Base-by-base conservation (phyloP, 2,797 vertebrate species). In the Danio aesculapii region DNA sequence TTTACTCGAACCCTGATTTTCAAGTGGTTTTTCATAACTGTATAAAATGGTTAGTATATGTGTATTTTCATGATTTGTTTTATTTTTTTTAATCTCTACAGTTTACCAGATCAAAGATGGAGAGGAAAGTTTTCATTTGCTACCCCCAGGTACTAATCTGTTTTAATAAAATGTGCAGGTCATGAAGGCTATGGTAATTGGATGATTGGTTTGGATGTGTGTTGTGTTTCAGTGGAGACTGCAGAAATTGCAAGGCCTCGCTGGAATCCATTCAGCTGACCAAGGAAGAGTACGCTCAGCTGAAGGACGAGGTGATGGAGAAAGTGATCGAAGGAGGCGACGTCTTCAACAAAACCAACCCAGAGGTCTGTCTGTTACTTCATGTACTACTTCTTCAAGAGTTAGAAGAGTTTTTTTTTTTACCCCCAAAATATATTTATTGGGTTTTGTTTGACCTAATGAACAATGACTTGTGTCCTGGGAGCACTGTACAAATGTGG, bases 301-400 rank as follows among this genome's bases (percentile, higher is more conserved):
- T 99, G 75, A 97, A 94, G 47, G 90, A 91, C 86, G 91, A 84
- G 86, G 93, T 98, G 88, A 93, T 97, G 91, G 87, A n/a, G 0
- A 93, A 97, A 0, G 90, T 99, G 84, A 97, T 99, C 68, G 91
- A 96, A 83, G 98, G 97, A 39, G 86, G 14, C 44, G 97, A 99
- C 82, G 90, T 95, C 81, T 99, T 97, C 61, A 95, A 88, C 13
- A 99, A 98, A 91, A 98, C 97, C 1, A 98, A 93, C 39, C 97
- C 97, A 6, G 75, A 96, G 96, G 98, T 98, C 68, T 53, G 77
- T 59, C 43, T 52, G 14, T 13, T 55, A 53, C 19, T 21, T 67
- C 17, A 19, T 43, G 43, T n/a, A 12, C 1, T 14, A 12, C 12
- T 53, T 55, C 6, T 55, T 5, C 6, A 14, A 13, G 11, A 44